A percentile compares a stretch with the other conserved stretches of the same genome.
Conservation (phyloP, 2,888 invertebrate genomes). For the Oligia latruncula region DNA sequence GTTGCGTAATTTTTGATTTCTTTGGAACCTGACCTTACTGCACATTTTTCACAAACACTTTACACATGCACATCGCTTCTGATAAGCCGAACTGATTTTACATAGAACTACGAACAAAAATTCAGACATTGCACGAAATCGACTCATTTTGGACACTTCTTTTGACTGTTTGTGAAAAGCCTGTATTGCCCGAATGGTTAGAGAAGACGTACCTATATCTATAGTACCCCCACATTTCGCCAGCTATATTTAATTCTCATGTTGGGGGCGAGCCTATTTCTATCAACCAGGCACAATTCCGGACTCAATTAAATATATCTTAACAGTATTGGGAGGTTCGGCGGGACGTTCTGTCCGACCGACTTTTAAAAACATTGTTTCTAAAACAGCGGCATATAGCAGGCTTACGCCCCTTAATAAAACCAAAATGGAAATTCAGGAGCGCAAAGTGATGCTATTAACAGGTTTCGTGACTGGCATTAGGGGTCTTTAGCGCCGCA, state of each 20-base stretch:
- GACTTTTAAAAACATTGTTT: neutral
- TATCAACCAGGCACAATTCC: neutral
- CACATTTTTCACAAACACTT: conserved; percentile 31
- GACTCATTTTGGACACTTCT: neutral
- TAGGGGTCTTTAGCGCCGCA: neutral
- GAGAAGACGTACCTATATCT: neutral
- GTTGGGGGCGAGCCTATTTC: neutral
- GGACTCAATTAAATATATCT: neutral
- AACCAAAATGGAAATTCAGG: neutral
- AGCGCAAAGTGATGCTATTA: neutral
- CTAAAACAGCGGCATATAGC: neutral
- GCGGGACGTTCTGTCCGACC: neutral
- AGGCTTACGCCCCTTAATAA: neutral
- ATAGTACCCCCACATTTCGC: neutral
- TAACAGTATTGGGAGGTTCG: neutral
- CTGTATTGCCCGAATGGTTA: neutral
- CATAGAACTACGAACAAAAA: neutral
- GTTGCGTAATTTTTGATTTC: conserved; percentile 11
- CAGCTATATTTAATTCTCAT: neutral
- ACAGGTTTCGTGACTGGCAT: neutral
- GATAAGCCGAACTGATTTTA: neutral
- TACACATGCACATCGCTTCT: conserved; percentile 31
- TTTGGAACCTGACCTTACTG: conserved; percentile 19
- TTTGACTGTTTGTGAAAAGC: neutral
- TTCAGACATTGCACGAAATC: neutral